Percentiles rank a stretch among this genome's conserved stretches.
Evolutionary conservation across 2,113 vertebrate genomes (phyloP).

Genomic region (Gymnobelideus leadbeateri): DNA sequence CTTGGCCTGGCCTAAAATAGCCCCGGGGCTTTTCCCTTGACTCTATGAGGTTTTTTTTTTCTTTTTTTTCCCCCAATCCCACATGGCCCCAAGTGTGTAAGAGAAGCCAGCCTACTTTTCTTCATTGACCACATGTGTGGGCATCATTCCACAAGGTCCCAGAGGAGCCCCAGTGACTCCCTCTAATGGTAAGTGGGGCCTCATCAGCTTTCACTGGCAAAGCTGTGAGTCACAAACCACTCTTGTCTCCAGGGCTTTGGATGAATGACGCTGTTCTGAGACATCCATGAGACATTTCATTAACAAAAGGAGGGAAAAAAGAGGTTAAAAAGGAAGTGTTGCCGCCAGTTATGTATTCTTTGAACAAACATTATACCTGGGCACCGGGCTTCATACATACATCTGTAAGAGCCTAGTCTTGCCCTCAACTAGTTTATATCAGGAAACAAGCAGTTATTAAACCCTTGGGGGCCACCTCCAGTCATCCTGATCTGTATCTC

Average conservation of each 20-base stretch:
- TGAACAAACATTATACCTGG: not conserved
- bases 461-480: no score
- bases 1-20: constrained; percentile 53
- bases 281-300: not conserved
- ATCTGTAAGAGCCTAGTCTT: not conserved
- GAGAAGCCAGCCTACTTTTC: constrained; percentile 2
- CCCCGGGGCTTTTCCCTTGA: not conserved
- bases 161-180: not conserved
- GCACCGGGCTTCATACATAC: not conserved
- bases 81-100: not conserved
- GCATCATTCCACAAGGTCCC: not conserved
- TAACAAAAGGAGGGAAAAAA: not conserved
- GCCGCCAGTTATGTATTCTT: not conserved
- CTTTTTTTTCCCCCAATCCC: not conserved
- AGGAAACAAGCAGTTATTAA: not conserved
- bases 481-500: no score
- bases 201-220: constrained; percentile 1
- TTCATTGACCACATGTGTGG: not conserved
- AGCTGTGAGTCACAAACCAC: not conserved
- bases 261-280: constrained; percentile 6
- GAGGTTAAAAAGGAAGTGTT: not conserved
- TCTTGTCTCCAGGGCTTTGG: not conserved
- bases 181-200: not conserved
- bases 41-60: not conserved
- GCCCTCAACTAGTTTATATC: not conserved